Evolutionary conservation across 2,888 invertebrate genomes (phyloP), one percentile per base, ranked within the genome.

Genomic region (Ectemnius lituratus): DNA sequence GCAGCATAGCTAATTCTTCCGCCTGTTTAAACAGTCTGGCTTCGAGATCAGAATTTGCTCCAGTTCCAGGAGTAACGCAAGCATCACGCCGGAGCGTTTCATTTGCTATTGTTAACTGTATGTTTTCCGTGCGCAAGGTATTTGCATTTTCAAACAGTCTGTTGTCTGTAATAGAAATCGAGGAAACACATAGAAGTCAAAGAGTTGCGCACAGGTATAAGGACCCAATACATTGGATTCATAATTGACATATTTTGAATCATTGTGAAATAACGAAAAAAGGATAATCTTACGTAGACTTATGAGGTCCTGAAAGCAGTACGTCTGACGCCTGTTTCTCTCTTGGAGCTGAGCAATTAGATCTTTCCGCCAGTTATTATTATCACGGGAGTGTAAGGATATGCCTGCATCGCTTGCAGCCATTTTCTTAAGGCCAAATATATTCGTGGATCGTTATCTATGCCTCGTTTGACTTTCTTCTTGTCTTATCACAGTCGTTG

Each of bases 1-100:
- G 98, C 70, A 98, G 91, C 70, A 96, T 97, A 0, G 98, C 97
- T 47, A 99, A 92, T 90, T 99, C 98, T 91, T 98, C 98, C 89
- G 98, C 98, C 87, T 98, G 95, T 14, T 93, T 92, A 76, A 97
- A 92, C 62, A 98, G 92, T 91, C 97, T 97, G 86, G 97, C 97
- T 91, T 98, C 98, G 68, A 98, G 91, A 11, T 94, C 93, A 78
- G 95, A 94, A 80, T 96, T 94, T 78, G 92, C 93, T 83, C 94
- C 94, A 82, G 93, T 92, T 18, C 92, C 92, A 62, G 91, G 87
- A 69, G 70, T 70, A 52, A 91, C 91, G 57, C 90, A 87, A 56
- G 89, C 87, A 45, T 94, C 94, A 78, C 92, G 92, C 80, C 94
- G 93, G 61, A 97, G 93, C 88, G 95, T 95, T 89, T 98, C 97